These are phyloP conservation scores for Caerostris darwini DNA, from an alignment of 1,140 invertebrate species.

Conservation along the genomic window DNA sequence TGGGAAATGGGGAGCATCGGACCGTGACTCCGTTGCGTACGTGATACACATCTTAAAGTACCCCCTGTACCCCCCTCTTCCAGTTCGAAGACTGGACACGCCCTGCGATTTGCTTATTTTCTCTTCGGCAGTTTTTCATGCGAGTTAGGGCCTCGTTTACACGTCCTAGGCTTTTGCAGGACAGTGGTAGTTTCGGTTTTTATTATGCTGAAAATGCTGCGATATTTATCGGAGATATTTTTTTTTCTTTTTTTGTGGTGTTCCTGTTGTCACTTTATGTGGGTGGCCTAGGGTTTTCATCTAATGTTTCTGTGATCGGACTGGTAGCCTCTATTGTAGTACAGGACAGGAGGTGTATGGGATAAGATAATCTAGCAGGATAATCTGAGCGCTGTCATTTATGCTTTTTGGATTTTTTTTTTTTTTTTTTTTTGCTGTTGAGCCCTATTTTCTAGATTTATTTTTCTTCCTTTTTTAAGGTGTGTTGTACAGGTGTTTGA, in stretches of 20 bases:
- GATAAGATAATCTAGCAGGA: not conserved
- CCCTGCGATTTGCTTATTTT: slow-evolving; percentile 65
- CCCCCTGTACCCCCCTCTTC: not conserved
- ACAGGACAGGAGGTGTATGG: not conserved
- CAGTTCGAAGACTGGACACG: slow-evolving; percentile 17
- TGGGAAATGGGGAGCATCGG: slow-evolving; percentile 12
- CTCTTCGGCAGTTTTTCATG: slow-evolving; percentile 45
- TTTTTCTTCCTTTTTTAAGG: not conserved
- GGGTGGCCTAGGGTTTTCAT: not conserved
- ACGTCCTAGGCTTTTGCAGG: not conserved
- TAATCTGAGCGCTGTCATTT: not conserved
- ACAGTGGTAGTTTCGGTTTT: not conserved
- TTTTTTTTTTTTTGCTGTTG: not conserved
- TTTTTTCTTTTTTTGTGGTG: not conserved
- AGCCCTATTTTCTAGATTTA: not conserved
- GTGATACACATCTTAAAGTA: slow-evolving; percentile 43
- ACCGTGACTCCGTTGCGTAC: slow-evolving; percentile 54
- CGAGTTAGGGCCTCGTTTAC: slow-evolving; percentile 41
- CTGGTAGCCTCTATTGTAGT: not conserved
- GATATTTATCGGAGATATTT: not conserved
- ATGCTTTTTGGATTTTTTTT: not conserved
- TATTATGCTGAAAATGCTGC: not conserved
- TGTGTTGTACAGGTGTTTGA: not conserved
- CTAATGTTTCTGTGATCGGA: not conserved
- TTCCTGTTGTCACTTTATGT: not conserved